A percentile compares a stretch with the other conserved stretches of the same genome.
phyloP scores from a whole-genome alignment of 2,113 vertebrate genomes.

The Tyrannus savana region DNA sequence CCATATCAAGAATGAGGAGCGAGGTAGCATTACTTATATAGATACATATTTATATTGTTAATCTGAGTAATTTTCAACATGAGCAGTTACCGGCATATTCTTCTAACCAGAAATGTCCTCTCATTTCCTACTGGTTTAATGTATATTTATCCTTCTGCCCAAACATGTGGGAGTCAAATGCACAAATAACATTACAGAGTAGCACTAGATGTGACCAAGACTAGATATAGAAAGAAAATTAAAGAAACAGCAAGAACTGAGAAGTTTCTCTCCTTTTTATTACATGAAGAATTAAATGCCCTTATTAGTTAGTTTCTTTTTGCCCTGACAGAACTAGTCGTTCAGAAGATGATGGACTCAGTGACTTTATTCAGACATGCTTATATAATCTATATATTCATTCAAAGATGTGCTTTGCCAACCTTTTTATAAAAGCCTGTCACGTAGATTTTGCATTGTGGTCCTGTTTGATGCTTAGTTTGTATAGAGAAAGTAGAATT shows the following conservation, averaged over 20 bases:
- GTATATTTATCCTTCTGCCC: not conserved
- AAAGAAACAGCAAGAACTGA: not conserved
- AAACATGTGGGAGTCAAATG: not conserved
- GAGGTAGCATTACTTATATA: not conserved
- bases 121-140: not conserved
- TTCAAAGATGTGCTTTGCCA: not conserved
- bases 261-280: not conserved
- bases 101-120: not conserved
- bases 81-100: not conserved
- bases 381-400: not conserved
- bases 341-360: not conserved
- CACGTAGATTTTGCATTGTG: not conserved
- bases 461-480: not conserved
- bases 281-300: not conserved
- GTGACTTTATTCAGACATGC: not conserved
- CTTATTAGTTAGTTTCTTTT: not conserved
- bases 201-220: not conserved
- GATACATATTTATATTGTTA: not conserved
- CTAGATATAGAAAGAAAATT: not conserved
- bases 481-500: not conserved
- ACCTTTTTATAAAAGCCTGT: not conserved
- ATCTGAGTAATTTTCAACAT: not conserved
- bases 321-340: not conserved
- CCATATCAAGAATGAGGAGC: not conserved
- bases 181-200: not conserved